Evolutionary conservation across 2,113 vertebrate species (phyloP), one percentile per base, ranked within the genome.

Genomic region (Cichladusa arquata): DNA sequence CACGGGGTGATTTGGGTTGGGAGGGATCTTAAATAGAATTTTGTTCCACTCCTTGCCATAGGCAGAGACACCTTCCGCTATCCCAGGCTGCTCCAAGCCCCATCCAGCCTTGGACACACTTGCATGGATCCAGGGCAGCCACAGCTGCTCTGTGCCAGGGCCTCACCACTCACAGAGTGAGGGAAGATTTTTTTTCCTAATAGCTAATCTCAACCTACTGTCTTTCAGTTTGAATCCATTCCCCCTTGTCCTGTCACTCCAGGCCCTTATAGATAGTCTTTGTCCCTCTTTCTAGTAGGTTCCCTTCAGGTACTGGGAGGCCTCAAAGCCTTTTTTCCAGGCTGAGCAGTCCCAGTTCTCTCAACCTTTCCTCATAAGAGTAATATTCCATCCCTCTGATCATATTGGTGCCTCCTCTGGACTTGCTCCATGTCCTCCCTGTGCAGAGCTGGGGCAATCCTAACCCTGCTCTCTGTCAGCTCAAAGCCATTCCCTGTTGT

Each of bases 71-170:
- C 11, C 24, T 44, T 5, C 42, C 36, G 0, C 14, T 8, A 0
- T 13, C 12, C 44, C 77, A 11, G 58, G 42, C 0, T 50, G 8
- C 22, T 72, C 31, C 66, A 8, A 45, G 5, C 40, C 24, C 3
- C 1, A 1, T 47, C 40, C 74, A 34, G 0, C 50, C 36, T 73
- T 2, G 86, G 26, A 0, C 67, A 0, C 67, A 17, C n/a, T 47
- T 0, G 28, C 45, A 22, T 47, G 12, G 47, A 31, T 34, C 29
- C 60, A 16, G 38, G n/a, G 20, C 54, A 69, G 40, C 40, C 38
- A 2, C 70, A 60, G 53, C 61, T 53, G 0, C 77, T 74, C 45
- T 66, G 60, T 53, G 53, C 45, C 78, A 31, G 24, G 33, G 4
- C 53, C 19, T 81, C 1, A 0, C 2, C n/a, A 7, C 61, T 11